A percentile compares a stretch with the other conserved stretches of the same genome.
Conservation (phyloP, 2,113 vertebrate species). For the human (Homo sapiens) region DNA sequence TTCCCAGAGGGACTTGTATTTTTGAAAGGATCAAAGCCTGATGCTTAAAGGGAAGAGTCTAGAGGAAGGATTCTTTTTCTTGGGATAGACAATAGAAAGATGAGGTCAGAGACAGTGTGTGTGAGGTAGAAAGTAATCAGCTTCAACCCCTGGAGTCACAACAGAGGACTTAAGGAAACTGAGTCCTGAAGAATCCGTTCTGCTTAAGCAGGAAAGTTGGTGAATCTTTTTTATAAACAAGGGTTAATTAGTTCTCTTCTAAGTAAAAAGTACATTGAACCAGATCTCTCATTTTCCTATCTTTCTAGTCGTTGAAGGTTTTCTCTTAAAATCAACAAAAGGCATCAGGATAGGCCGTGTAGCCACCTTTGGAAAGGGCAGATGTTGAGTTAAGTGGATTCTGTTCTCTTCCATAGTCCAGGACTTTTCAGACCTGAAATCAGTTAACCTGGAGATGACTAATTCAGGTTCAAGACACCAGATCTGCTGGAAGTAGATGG, state of each 20-base stretch:
- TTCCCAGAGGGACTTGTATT: background rate
- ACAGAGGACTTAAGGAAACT: background rate
- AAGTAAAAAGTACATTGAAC: background rate
- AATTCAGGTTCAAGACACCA: conserved; percentile 64
- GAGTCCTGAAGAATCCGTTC: background rate
- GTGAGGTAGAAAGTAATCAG: background rate
- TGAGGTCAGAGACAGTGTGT: background rate
- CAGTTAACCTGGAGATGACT: conserved; percentile 49
- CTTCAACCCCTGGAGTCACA: background rate
- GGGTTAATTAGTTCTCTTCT: background rate
- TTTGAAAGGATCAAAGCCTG: background rate
- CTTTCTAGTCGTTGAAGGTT: background rate
- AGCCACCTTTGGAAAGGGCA: background rate
- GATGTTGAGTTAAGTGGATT: background rate
- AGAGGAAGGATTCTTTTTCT: background rate
- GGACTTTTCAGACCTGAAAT: conserved; percentile 16
- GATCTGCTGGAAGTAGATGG: conserved; percentile 65
- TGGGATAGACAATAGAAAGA: background rate
- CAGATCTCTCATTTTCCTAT: background rate
- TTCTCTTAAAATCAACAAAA: background rate
- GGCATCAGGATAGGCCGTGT: background rate
- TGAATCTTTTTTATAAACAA: background rate
- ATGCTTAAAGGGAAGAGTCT: background rate
- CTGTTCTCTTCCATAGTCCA: conserved; percentile 39
- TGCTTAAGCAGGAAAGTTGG: background rate